Evolutionary conservation across 2,888 invertebrate species (phyloP).

Genomic region (Catonia carolina): DNA sequence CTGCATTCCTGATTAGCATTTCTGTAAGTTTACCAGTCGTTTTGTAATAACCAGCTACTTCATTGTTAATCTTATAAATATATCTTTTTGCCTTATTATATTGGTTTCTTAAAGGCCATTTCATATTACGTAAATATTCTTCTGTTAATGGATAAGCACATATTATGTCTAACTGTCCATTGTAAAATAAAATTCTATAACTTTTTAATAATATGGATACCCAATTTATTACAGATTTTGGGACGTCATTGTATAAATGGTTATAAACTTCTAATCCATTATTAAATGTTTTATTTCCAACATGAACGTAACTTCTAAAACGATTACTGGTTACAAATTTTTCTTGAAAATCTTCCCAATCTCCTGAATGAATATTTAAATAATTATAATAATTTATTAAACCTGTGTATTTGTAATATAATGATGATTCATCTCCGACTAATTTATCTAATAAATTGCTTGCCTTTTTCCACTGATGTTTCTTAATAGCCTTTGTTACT

Average conservation of each 20-base stretch:
- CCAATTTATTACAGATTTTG: constrained; percentile 71
- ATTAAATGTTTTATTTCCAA: constrained; percentile 64
- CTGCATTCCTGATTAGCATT: constrained; percentile 67
- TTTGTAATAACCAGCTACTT: constrained; percentile 69
- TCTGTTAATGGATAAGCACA: constrained; percentile 79
- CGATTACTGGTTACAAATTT: neutral
- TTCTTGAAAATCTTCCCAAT: constrained; percentile 16
- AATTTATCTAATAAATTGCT: constrained; percentile 64
- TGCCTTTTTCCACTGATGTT: constrained; percentile 58
- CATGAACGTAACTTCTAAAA: constrained; percentile 52
- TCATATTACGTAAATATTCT: constrained; percentile 63
- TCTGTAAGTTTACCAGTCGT: constrained; percentile 63
- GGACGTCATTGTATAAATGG: constrained; percentile 65
- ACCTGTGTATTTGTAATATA: constrained; percentile 69
- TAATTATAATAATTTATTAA: constrained; percentile 69
- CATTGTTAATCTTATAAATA: constrained; percentile 53
- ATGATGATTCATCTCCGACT: constrained; percentile 49
- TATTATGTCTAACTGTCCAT: no score
- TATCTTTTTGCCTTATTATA: constrained; percentile 60
- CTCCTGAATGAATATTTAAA: constrained; percentile 48
- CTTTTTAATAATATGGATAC: constrained; percentile 58
- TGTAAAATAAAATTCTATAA: constrained; percentile 75
- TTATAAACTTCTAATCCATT: constrained; percentile 56
- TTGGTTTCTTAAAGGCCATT: constrained; percentile 57
- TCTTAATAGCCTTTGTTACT: constrained; percentile 53